These are phyloP conservation scores for Drosophila ogumai DNA, from an alignment of 1,140 invertebrate genomes.

Conservation along the genomic window DNA sequence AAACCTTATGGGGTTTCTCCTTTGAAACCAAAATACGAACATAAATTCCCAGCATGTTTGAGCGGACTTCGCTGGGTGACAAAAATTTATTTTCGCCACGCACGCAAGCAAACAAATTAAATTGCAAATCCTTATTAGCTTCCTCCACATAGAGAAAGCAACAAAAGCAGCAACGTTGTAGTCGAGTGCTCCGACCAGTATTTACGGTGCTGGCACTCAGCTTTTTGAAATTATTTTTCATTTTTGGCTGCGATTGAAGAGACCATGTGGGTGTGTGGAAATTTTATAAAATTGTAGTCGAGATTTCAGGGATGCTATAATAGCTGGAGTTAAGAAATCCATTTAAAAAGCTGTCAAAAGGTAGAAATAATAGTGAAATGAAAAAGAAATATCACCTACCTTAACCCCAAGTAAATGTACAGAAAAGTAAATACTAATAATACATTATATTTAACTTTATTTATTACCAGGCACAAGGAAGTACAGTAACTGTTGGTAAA, in stretches of 20 bases:
- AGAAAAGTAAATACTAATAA: background rate
- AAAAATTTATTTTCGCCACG: constrained; percentile 78
- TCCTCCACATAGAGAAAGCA: background rate
- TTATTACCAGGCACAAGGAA: background rate
- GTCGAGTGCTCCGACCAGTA: constrained; percentile 5
- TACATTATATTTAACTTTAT: background rate
- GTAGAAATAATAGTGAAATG: background rate
- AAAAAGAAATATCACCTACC: background rate
- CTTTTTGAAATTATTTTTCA: constrained; percentile 5
- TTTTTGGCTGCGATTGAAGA: constrained; percentile 1
- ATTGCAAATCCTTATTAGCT: constrained; percentile 82
- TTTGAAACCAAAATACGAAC: constrained; percentile 42
- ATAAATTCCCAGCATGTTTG: constrained; percentile 25
- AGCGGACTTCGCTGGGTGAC: constrained; percentile 47
- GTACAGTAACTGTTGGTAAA: background rate
- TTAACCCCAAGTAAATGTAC: background rate
- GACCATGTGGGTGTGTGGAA: background rate
- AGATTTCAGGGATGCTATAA: background rate
- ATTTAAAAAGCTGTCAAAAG: background rate
- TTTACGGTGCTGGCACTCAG: constrained; percentile 1
- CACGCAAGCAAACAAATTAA: constrained; percentile 79
- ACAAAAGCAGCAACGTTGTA: constrained; percentile 7
- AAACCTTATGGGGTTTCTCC: background rate
- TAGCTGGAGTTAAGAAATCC: background rate
- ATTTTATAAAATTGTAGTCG: background rate